Percentiles rank a stretch among this genome's conserved stretches.
These are phyloP conservation scores for Dromius quadrimaculatus DNA, from an alignment of 2,888 invertebrate genomes.

Conservation along the genomic window DNA sequence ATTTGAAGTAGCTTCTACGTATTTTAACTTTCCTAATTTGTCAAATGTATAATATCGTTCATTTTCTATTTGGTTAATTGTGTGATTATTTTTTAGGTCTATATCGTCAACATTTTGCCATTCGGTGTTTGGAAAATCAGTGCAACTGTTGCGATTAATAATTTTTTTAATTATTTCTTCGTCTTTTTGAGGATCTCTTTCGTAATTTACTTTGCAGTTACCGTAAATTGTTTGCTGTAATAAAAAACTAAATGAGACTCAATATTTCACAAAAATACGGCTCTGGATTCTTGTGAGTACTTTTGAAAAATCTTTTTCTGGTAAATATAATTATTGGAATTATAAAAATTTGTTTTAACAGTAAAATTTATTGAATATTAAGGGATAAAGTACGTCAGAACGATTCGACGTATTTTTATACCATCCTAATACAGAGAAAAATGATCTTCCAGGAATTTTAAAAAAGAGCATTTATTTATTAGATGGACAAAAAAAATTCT, in stretches of 20 bases:
- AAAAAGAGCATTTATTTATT: neutral
- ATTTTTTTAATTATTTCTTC: neutral
- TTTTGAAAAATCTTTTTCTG: too few species aligned
- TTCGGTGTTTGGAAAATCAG: neutral
- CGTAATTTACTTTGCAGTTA: constrained; percentile 3
- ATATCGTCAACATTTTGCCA: neutral
- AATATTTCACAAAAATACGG: too few species aligned
- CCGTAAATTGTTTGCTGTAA: constrained; percentile 31
- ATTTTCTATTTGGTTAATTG: neutral
- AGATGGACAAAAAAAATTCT: neutral
- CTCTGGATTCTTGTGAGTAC: too few species aligned
- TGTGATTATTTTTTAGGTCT: neutral
- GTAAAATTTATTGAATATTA: too few species aligned
- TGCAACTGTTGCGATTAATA: neutral
- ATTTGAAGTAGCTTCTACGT: neutral
- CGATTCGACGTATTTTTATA: too few species aligned
- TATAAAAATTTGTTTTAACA: too few species aligned
- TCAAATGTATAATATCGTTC: neutral
- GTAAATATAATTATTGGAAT: too few species aligned
- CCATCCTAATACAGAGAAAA: neutral
- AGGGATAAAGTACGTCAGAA: too few species aligned
- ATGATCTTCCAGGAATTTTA: neutral
- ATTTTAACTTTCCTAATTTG: neutral
- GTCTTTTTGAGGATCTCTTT: neutral
- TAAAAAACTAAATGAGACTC: too few species aligned